Percentiles rank a stretch among this genome's conserved stretches.
phyloP scores from a whole-genome alignment of 1,140 invertebrate species.

The Orchestia grillus region DNA sequence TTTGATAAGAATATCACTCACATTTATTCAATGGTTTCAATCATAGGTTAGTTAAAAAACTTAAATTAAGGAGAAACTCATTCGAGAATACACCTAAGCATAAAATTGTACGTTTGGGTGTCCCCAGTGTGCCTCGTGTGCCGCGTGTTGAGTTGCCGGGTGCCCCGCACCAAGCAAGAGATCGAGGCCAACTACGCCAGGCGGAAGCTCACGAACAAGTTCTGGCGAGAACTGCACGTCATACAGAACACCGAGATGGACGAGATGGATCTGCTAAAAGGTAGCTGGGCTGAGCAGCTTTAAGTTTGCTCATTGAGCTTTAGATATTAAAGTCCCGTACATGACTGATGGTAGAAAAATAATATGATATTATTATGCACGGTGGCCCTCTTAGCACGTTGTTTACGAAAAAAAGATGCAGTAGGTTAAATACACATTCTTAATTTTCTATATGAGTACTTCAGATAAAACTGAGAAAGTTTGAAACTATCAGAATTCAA shows the following conservation, averaged over 20 bases:
- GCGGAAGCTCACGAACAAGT: conserved; percentile 85
- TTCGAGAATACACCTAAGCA: not conserved
- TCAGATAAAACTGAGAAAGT: no score
- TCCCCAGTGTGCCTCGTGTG: conserved; percentile 81
- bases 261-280: conserved; percentile 72
- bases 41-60: not conserved
- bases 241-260: conserved; percentile 87
- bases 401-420: no score
- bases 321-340: no score
- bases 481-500: no score
- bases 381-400: no score
- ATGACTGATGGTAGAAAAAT: no score
- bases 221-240: conserved; percentile 82
- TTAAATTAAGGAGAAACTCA: not conserved
- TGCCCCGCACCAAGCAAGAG: conserved; percentile 92
- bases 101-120: conserved; percentile 58
- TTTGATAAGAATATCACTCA: no score
- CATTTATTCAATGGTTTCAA: not conserved
- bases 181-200: conserved; percentile 91
- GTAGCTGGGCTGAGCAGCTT: not conserved
- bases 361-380: no score
- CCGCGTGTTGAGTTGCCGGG: conserved; percentile 87
- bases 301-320: not conserved
- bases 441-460: no score
- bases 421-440: no score